Evolutionary conservation across 2,113 vertebrate genomes (phyloP).

Genomic region (Mixornis gularis): DNA sequence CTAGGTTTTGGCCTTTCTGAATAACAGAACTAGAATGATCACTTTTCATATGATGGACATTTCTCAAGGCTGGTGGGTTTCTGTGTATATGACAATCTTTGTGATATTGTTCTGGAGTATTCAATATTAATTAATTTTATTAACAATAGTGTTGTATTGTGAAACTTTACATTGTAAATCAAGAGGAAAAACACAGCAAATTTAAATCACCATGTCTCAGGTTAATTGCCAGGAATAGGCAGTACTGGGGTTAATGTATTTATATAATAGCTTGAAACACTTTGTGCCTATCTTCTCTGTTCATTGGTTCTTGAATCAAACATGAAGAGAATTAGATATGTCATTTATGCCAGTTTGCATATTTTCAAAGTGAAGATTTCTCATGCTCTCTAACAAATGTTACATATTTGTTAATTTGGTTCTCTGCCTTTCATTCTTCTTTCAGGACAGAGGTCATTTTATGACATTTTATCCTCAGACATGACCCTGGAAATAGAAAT

Average conservation of each 20-base stretch:
- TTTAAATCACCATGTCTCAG: neutral
- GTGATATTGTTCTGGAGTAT: neutral
- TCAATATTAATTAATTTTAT: neutral
- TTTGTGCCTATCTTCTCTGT: neutral
- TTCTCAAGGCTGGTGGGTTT: neutral
- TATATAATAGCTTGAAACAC: neutral
- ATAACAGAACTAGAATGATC: neutral
- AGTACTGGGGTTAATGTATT: neutral
- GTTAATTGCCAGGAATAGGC: neutral
- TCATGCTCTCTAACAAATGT: neutral
- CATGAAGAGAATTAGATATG: neutral
- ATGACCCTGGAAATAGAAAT: neutral
- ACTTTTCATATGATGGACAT: neutral
- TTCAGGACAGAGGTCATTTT: neutral
- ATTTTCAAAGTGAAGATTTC: neutral
- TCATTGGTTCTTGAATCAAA: neutral
- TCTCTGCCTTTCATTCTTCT: neutral
- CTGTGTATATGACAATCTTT: neutral
- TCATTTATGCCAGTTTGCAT: neutral
- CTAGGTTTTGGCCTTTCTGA: neutral
- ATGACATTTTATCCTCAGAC: neutral
- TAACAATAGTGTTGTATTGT: neutral
- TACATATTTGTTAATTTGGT: neutral
- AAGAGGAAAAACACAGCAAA: neutral
- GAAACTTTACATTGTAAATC: neutral